phyloP scores from a whole-genome alignment of 2,113 vertebrate species.

The Cricetomys ansorgei region DNA sequence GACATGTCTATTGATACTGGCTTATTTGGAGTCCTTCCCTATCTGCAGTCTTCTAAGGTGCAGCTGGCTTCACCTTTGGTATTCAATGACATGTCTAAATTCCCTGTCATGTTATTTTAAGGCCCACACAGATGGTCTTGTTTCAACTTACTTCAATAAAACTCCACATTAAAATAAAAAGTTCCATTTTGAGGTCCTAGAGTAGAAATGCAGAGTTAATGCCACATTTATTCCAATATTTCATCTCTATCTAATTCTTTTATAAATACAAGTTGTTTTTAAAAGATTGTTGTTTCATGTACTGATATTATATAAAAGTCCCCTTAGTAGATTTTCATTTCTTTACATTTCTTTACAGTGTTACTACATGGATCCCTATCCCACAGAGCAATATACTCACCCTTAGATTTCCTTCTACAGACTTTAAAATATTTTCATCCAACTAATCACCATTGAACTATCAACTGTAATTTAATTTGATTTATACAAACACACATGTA shows the following conservation, averaged over 20 bases:
- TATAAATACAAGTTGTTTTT: neutral
- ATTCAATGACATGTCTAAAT: neutral
- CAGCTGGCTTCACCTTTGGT: neutral
- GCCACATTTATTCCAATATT: neutral
- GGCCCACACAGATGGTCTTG: neutral
- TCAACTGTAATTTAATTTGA: neutral
- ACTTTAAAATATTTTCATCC: neutral
- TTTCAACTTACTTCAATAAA: neutral
- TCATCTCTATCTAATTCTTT: neutral
- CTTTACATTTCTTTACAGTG: neutral
- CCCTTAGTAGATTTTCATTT: neutral
- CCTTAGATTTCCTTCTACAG: neutral
- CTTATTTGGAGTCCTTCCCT: neutral
- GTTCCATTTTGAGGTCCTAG: neutral
- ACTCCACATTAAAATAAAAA: neutral
- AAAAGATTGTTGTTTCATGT: neutral
- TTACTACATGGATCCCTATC: neutral
- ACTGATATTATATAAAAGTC: neutral
- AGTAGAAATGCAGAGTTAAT: neutral
- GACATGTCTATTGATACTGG: neutral
- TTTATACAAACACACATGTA: neutral
- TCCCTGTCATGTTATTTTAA: neutral
- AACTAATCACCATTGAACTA: neutral
- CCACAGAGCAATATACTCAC: neutral
- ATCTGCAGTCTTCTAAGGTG: neutral